Base-by-base conservation (phyloP, 2,113 vertebrate species). In the Setophaga coronata region DNA sequence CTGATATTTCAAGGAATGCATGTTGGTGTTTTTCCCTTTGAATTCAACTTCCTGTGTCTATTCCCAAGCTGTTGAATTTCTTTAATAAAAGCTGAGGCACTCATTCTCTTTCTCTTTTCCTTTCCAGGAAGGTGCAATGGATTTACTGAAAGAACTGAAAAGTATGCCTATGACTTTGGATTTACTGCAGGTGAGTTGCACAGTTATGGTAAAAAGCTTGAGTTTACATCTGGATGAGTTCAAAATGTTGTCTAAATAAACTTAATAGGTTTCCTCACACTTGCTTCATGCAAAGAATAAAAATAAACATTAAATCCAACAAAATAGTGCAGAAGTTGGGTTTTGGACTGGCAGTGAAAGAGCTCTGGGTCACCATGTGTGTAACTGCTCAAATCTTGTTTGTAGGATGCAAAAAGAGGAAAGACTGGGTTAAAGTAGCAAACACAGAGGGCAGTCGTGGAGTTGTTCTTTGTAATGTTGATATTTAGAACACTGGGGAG, bases 61-160 rank as follows among this genome's bases (percentile, higher is more conserved):
- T 76, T 72, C 50, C 66, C 33, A 50, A 29, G 25, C 23, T 86
- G 51, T 48, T 80, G 28, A 9, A 33, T 64, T 82, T 87, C 34
- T 33, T 78, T 51, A 19, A 7, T 31, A 56, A 33, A 72, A 58
- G 19, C 47, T 62, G 71, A 89, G 72, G 19, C 14, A 5, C 31
- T 93, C 31, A 43, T 24, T 74, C 58, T 66, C 33, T 40, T 74
- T 87, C 14, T 54, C 40, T 71, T 76, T 47, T 93, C 57, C 29
- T 67, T n/a, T 81, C 18, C 92, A 99, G 99, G 99, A 99, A 18
- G 99, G 99, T 47, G 99, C 99, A 71, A 96, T 99, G 79, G 99
- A 99, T 95, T 97, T 99, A 89, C 98, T 99, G 88, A 99, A 97
- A 86, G 99, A 99, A 91, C 97, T 99, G 85, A 99, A 99, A 97